Conservation (phyloP, 2,888 invertebrate genomes). For the Drosophila vallismaia region DNA sequence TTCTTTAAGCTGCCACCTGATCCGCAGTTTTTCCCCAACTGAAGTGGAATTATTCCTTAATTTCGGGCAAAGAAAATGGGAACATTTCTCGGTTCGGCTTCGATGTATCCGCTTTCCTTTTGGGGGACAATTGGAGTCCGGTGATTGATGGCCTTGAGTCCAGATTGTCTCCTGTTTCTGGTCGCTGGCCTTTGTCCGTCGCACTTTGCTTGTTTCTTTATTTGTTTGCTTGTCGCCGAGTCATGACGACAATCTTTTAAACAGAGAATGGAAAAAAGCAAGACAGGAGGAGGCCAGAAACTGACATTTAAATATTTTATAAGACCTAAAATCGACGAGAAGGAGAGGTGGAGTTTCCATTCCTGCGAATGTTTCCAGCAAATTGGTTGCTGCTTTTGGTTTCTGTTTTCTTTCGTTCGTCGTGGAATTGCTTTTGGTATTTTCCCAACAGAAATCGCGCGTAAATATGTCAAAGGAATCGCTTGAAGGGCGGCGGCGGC, state of each 20-base stretch:
- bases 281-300: neutral
- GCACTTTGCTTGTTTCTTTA: slow-evolving; percentile 13
- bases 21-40: neutral
- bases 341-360: too few species aligned
- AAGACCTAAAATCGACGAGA: slow-evolving; percentile 31
- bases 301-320: slow-evolving; percentile 36
- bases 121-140: neutral
- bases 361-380: slow-evolving; percentile 2
- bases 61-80: neutral
- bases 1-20: neutral
- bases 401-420: neutral
- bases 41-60: slow-evolving; percentile 3
- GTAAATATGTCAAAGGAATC: slow-evolving; percentile 32
- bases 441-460: slow-evolving; percentile 26
- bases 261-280: slow-evolving; percentile 10
- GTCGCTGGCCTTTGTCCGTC: slow-evolving; percentile 8
- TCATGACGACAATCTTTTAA: slow-evolving; percentile 57
- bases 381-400: slow-evolving; percentile 9
- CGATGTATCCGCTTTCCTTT: neutral
- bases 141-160: slow-evolving; percentile 35
- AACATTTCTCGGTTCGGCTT: neutral
- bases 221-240: slow-evolving; percentile 27
- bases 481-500: neutral
- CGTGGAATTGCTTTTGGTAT: neutral
- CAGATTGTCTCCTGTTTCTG: slow-evolving; percentile 3